A percentile compares a stretch with the other conserved stretches of the same genome.
Evolutionary conservation across 2,113 vertebrate species (phyloP).

Genomic region (Elaphurus davidianus): DNA sequence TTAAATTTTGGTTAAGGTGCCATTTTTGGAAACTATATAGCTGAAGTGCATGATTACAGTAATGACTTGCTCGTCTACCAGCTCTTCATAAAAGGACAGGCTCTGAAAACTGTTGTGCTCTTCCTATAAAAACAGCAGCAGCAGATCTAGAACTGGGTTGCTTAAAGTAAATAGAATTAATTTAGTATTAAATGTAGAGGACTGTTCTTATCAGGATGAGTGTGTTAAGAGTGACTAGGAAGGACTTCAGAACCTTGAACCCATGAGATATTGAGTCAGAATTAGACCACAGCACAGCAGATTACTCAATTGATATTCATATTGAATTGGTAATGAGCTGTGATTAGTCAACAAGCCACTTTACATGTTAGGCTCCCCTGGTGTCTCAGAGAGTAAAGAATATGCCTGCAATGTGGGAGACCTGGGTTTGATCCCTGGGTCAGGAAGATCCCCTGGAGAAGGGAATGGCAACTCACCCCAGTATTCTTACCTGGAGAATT

Average conservation of each 20-base stretch:
- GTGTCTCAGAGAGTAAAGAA: background rate
- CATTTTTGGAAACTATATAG: background rate
- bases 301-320: background rate
- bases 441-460: background rate
- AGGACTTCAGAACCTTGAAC: background rate
- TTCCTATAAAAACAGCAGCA: background rate
- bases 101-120: background rate
- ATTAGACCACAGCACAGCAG: background rate
- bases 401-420: background rate
- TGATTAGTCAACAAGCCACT: background rate
- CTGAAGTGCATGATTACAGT: background rate
- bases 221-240: background rate
- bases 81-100: background rate
- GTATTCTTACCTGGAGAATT: background rate
- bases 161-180: background rate
- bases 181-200: background rate
- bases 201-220: background rate
- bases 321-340: background rate
- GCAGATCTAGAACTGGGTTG: background rate
- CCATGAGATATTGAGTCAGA: rapidly evolving
- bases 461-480: background rate
- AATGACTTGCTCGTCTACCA: background rate
- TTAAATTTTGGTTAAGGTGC: background rate
- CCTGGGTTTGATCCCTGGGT: background rate
- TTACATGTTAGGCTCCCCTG: background rate